phyloP scores from a whole-genome alignment of 2,888 invertebrate species.

The Drosophila infuscata region DNA sequence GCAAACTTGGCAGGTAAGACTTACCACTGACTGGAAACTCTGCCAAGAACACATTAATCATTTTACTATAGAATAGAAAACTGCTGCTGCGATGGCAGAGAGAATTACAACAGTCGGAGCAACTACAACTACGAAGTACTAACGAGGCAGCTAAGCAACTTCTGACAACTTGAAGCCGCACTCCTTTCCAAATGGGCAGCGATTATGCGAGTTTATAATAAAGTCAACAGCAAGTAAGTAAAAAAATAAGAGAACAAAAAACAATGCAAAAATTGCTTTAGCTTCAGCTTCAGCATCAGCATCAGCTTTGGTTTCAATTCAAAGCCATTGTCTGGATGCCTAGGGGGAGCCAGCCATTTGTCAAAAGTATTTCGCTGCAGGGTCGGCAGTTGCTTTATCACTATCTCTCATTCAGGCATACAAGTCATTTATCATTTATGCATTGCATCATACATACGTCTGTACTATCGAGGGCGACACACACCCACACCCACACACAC shows the following conservation, averaged over 20 bases:
- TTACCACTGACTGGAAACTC: neutral
- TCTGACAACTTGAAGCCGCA: conserved; percentile 63
- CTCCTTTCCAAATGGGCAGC: conserved; percentile 57
- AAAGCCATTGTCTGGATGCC: conserved; percentile 45
- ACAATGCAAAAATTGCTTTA: conserved; percentile 13
- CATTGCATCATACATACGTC: conserved; percentile 60
- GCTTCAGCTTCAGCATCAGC: neutral
- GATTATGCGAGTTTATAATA: conserved; percentile 79
- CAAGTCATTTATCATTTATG: conserved; percentile 80
- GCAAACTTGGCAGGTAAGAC: conserved; percentile 52
- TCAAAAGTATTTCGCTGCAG: conserved; percentile 69
- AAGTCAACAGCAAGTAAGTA: conserved; percentile 47
- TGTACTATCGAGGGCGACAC: conserved; percentile 40
- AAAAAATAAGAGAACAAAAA: neutral
- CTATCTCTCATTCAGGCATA: conserved; percentile 71
- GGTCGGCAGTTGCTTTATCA: conserved; percentile 70
- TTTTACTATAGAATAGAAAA: conserved; percentile 70
- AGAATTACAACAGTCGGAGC: conserved; percentile 5
- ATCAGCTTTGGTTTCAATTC: conserved; percentile 17
- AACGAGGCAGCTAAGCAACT: conserved; percentile 69
- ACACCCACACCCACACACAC: conserved; percentile 5
- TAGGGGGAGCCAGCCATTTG: conserved; percentile 61
- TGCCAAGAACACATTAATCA: conserved; percentile 66
- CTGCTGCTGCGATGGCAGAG: conserved; percentile 37
- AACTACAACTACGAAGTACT: conserved; percentile 33